These are phyloP conservation scores for Stylophora pistillata DNA, from an alignment of 64 coral and sea anemone genomes.

Conservation along the genomic window DNA sequence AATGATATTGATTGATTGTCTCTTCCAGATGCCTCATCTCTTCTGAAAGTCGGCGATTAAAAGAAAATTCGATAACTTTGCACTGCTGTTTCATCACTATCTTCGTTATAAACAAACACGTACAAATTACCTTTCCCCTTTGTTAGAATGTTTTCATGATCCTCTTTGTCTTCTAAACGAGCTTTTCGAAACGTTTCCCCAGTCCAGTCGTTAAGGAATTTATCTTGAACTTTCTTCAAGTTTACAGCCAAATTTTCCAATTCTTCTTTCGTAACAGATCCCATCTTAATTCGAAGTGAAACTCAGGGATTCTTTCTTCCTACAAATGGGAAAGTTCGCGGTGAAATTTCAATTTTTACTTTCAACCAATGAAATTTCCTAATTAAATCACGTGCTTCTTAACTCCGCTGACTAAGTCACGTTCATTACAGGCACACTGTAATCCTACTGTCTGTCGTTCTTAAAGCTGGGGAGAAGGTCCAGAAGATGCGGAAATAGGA, in stretches of 20 bases:
- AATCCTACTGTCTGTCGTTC: too few species aligned
- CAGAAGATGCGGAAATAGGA: too few species aligned
- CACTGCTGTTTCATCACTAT: neutral
- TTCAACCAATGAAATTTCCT: neutral
- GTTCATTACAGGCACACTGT: too few species aligned
- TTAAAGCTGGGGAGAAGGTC: too few species aligned
- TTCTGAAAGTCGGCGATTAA: constrained; percentile 3
- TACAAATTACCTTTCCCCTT: constrained; percentile 27
- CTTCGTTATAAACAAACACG: neutral
- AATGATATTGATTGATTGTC: constrained; percentile 22
- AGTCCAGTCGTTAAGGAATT: constrained; percentile 48
- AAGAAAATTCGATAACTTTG: neutral
- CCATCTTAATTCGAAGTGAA: neutral
- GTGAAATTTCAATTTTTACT: constrained; percentile 23
- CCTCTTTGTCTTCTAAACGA: neutral
- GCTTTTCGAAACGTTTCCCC: constrained; percentile 30
- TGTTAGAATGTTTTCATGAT: constrained; percentile 15
- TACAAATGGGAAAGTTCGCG: neutral
- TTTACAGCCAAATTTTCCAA: constrained; percentile 25
- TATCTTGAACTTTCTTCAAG: constrained; percentile 56
- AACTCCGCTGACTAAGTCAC: too few species aligned
- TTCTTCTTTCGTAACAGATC: constrained; percentile 42
- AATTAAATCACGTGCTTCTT: neutral
- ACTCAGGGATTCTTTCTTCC: neutral
- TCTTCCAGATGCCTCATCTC: constrained; percentile 49